Percentiles rank a stretch among this genome's conserved stretches.
These are phyloP conservation scores for Erythrocercus mccallii DNA, from an alignment of 2,113 vertebrate species.

Conservation along the genomic window DNA sequence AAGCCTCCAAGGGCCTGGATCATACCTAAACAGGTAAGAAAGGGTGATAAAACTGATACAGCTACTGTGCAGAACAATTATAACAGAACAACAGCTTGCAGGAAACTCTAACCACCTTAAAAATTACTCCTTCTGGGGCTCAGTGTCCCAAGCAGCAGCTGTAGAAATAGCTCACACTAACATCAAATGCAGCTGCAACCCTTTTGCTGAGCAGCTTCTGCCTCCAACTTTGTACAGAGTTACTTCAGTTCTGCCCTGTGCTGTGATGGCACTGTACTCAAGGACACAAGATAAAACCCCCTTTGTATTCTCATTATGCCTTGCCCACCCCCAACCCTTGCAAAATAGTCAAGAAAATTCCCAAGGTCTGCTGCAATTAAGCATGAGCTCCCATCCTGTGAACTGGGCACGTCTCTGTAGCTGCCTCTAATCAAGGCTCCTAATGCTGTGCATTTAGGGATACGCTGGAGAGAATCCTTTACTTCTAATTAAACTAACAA, in stretches of 20 bases:
- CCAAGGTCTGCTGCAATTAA: slow-evolving; percentile 56
- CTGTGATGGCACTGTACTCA: neutral
- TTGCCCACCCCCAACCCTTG: neutral
- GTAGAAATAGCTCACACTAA: neutral
- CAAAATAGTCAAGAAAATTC: slow-evolving; percentile 24
- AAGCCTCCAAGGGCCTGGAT: slow-evolving; percentile 88
- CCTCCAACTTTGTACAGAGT: neutral
- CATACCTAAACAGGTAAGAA: slow-evolving; percentile 73
- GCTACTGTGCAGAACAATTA: neutral
- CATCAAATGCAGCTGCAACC: neutral
- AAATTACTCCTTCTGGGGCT: neutral
- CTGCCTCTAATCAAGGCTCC: slow-evolving; percentile 43
- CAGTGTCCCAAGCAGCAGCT: neutral
- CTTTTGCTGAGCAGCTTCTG: neutral
- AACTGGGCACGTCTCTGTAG: neutral
- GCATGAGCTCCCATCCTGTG: neutral
- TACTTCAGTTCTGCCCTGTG: neutral
- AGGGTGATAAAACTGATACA: neutral
- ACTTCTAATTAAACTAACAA: slow-evolving; percentile 66
- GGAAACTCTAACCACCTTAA: neutral
- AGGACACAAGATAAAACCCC: slow-evolving; percentile 50
- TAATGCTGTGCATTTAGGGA: slow-evolving; percentile 19
- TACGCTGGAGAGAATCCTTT: slow-evolving; percentile 49
- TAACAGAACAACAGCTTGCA: neutral
- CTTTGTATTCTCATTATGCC: slow-evolving; percentile 22